phyloP scores from a whole-genome alignment of 2,113 vertebrate genomes.

The Bos indicus region DNA sequence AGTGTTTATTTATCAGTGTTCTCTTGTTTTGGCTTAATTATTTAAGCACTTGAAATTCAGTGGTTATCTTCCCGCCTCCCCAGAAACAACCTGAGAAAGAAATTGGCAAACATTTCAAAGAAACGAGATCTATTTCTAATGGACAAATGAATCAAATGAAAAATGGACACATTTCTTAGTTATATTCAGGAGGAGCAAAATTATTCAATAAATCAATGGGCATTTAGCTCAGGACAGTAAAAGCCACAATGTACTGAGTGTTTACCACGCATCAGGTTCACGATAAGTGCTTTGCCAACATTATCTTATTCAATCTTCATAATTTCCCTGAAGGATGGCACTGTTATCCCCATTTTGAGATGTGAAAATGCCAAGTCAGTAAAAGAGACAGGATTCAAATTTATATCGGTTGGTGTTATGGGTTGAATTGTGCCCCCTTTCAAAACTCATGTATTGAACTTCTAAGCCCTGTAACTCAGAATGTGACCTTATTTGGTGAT shows the following conservation, averaged over 20 bases:
- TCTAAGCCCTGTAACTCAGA: background rate
- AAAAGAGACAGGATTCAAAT: background rate
- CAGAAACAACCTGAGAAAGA: conserved; percentile 26
- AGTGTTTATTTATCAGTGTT: conserved; percentile 47
- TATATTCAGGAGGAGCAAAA: background rate
- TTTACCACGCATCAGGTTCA: background rate
- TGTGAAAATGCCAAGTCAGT: background rate
- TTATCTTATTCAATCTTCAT: conserved; percentile 19
- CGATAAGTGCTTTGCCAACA: background rate
- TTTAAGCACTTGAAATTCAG: conserved; percentile 35
- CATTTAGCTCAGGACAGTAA: background rate
- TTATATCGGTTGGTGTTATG: background rate
- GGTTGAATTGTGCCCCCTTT: background rate
- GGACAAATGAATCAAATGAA: conserved; percentile 7
- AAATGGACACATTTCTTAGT: conserved; percentile 26
- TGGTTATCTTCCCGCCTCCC: background rate
- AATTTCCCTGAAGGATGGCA: background rate
- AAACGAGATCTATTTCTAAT: conserved; percentile 13
- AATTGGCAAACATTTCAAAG: conserved; percentile 28
- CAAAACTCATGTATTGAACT: background rate
- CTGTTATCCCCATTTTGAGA: background rate
- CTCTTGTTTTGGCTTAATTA: conserved; percentile 52
- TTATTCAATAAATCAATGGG: background rate
- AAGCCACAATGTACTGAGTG: background rate
- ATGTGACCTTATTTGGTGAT: background rate